Conservation (phyloP, 2,888 invertebrate genomes). For the Watsonalla cultraria region DNA sequence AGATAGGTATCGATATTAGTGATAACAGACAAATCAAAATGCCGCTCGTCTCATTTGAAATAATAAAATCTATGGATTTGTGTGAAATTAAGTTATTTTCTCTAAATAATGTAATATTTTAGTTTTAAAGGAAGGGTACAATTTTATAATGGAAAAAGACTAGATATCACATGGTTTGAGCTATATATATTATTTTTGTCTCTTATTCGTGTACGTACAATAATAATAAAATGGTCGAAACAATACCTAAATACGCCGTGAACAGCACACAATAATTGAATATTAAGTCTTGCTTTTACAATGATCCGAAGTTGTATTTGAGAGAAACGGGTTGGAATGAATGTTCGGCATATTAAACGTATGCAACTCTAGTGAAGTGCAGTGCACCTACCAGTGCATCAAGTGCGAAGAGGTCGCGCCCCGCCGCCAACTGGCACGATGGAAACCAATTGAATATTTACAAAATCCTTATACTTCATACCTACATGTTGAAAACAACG, state of each 20-base stretch:
- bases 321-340: conserved; percentile 16
- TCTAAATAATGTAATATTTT: conserved; percentile 11
- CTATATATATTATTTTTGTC: conserved; percentile 58
- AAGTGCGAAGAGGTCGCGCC: conserved; percentile 22
- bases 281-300: conserved; percentile 31
- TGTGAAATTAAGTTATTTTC: neutral
- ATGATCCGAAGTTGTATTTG: conserved; percentile 26
- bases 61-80: neutral
- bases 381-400: conserved; percentile 27
- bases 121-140: conserved; percentile 38
- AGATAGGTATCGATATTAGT: conserved; percentile 7
- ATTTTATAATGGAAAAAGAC: conserved; percentile 64
- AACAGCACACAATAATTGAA: conserved; percentile 35
- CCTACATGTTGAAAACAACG: conserved; percentile 3
- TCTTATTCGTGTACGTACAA: conserved; percentile 44
- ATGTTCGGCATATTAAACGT: conserved; percentile 35
- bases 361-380: conserved; percentile 26
- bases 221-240: conserved; percentile 40
- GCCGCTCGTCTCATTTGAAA: conserved; percentile 1
- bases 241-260: conserved; percentile 35
- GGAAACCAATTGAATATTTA: conserved; percentile 27
- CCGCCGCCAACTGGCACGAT: conserved; percentile 20
- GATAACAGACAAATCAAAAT: conserved; percentile 8
- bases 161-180: conserved; percentile 78
- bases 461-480: conserved; percentile 19